phyloP scores from a whole-genome alignment of 2,888 invertebrate genomes.

The Seira ritae region DNA sequence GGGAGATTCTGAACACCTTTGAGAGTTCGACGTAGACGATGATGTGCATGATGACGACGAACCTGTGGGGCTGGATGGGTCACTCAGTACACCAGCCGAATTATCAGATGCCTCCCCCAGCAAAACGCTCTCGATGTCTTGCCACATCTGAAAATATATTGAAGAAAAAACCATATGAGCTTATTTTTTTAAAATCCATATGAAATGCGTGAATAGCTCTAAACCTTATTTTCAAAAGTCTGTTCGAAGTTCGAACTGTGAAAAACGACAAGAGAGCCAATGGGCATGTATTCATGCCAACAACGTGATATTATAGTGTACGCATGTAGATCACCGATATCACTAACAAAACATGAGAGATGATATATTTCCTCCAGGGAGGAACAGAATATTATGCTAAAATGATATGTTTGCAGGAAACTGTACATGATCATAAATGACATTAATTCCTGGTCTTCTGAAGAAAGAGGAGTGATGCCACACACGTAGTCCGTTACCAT shows the following conservation, averaged over 20 bases:
- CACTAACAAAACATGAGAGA: neutral
- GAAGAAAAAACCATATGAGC: neutral
- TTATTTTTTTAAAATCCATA: neutral
- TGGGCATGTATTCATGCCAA: neutral
- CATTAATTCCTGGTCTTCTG: neutral
- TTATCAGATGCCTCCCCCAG: conserved; percentile 75
- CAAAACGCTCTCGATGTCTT: conserved; percentile 77
- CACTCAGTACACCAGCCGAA: conserved; percentile 70
- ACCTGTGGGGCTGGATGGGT: conserved; percentile 72
- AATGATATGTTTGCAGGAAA: neutral
- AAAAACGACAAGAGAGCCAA: neutral
- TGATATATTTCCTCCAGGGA: neutral
- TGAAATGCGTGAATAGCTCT: neutral
- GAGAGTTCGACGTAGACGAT: conserved; percentile 68
- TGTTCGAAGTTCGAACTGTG: neutral
- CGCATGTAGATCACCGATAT: neutral
- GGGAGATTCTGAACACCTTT: conserved; percentile 70
- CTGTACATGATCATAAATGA: neutral
- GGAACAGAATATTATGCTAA: neutral
- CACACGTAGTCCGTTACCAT: neutral
- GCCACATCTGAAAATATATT: conserved; percentile 77
- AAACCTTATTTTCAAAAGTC: neutral
- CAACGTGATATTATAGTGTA: neutral
- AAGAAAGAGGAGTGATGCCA: neutral
- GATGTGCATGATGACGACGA: conserved; percentile 71